Percentiles rank a stretch among this genome's conserved stretches.
Evolutionary conservation across 2,797 vertebrate genomes (phyloP).

Genomic region (Babyrousa celebensis): DNA sequence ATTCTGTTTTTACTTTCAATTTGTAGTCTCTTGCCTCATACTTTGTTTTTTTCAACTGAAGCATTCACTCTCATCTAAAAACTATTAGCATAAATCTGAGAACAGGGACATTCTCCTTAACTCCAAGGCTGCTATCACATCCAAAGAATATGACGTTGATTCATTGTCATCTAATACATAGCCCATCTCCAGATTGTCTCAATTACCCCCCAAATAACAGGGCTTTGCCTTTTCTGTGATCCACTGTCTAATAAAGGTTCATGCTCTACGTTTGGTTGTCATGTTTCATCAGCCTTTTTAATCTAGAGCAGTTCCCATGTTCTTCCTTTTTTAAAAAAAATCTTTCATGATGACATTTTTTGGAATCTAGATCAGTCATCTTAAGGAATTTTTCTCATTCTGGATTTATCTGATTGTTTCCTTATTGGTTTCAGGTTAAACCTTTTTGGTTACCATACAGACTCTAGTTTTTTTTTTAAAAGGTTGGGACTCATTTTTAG

Average conservation of each 20-base stretch:
- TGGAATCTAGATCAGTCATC: constrained; percentile 25
- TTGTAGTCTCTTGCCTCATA: not conserved
- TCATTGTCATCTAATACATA: not conserved
- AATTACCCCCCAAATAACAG: not conserved
- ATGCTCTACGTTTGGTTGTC: not conserved
- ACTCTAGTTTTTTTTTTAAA: not conserved
- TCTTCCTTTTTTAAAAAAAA: not conserved
- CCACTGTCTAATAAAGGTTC: not conserved
- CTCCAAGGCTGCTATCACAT: constrained; percentile 16
- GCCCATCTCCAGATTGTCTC: not conserved
- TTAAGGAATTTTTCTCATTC: constrained; percentile 14
- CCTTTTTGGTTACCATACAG: not conserved
- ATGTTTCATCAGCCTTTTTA: constrained; percentile 38
- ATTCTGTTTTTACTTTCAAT: constrained; percentile 46
- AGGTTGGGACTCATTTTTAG: constrained; percentile 41
- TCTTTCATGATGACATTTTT: constrained; percentile 42
- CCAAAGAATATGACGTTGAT: constrained; percentile 44
- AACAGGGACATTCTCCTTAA: constrained; percentile 29
- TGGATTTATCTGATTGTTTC: constrained; percentile 52
- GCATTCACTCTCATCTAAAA: not conserved
- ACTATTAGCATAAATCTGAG: constrained; percentile 17
- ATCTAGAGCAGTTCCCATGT: constrained; percentile 6
- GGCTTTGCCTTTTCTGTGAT: constrained; percentile 39
- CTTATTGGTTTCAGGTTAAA: constrained; percentile 46
- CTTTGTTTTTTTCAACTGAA: constrained; percentile 32